Conservation (phyloP, 2,888 invertebrate species). For the Epiblema foenella region DNA sequence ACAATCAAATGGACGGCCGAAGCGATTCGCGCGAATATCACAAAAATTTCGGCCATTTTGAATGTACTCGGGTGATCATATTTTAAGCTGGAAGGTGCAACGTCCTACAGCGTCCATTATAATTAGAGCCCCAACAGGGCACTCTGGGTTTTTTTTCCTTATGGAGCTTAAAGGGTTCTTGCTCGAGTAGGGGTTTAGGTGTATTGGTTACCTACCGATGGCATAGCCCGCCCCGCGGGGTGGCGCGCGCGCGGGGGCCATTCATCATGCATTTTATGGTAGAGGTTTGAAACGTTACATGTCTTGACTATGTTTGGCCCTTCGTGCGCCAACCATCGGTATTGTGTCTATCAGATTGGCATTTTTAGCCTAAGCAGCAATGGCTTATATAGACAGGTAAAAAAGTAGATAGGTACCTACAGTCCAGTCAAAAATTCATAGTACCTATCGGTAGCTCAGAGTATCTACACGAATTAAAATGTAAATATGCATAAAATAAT, state of each 20-base stretch:
- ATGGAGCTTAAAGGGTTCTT: constrained; percentile 50
- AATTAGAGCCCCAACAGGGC: constrained; percentile 56
- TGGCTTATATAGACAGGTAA: constrained; percentile 3
- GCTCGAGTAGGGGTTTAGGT: constrained; percentile 61
- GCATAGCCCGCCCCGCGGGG: constrained; percentile 71
- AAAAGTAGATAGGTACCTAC: neutral
- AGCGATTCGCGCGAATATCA: constrained; percentile 6
- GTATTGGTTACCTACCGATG: constrained; percentile 57
- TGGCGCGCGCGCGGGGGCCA: constrained; percentile 81
- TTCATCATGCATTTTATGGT: constrained; percentile 82
- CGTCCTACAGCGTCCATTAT: constrained; percentile 70
- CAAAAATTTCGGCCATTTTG: constrained; percentile 69
- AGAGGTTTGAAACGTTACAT: constrained; percentile 74
- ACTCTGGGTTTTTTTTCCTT: constrained; percentile 54
- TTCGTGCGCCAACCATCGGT: constrained; percentile 34
- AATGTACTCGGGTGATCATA: constrained; percentile 44
- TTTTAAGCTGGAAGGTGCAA: constrained; percentile 61
- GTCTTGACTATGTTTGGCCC: constrained; percentile 52
- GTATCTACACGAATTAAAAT: too few relatives aligned
- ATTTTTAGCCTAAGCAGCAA: constrained; percentile 34
- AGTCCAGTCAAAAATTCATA: neutral
- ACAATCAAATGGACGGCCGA: constrained; percentile 13
- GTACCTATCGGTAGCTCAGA: too few relatives aligned
- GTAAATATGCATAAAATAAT: too few relatives aligned
- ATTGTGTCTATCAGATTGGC: constrained; percentile 31